phyloP scores from a whole-genome alignment of 1,140 invertebrate species.

The Prorops nasuta region DNA sequence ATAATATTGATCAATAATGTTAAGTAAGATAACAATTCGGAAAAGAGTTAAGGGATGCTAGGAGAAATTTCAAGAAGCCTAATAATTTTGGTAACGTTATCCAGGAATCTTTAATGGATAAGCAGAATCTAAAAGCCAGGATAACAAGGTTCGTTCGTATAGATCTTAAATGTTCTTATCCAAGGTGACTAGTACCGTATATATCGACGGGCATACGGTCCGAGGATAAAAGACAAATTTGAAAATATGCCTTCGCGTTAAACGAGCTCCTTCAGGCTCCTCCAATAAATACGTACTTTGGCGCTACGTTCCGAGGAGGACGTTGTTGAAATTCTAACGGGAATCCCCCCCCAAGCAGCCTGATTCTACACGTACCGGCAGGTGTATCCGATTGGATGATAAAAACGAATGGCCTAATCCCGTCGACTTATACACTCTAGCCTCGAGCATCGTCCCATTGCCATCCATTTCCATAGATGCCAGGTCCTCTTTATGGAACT shows the following conservation, averaged over 20 bases:
- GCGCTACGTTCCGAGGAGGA: neutral
- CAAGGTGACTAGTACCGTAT: neutral
- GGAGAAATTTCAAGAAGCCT: too few relatives aligned
- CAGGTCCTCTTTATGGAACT: conserved; percentile 3
- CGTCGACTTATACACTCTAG: too few relatives aligned
- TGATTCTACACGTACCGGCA: neutral
- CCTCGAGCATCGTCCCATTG: conserved; percentile 4
- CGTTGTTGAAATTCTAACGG: neutral
- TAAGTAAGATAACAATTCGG: too few relatives aligned
- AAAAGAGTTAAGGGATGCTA: too few relatives aligned
- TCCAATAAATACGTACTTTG: neutral
- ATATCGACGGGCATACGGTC: too few relatives aligned
- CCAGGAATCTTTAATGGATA: too few relatives aligned
- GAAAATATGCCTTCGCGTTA: neutral
- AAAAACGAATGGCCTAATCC: conserved; percentile 22
- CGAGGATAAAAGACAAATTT: neutral
- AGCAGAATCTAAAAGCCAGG: too few relatives aligned
- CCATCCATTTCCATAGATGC: conserved; percentile 3
- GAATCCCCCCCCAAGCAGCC: neutral
- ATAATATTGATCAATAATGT: too few relatives aligned
- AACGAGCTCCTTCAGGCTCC: neutral
- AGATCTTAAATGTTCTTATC: too few relatives aligned
- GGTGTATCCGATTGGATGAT: conserved; percentile 24
- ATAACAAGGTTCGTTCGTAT: too few relatives aligned
- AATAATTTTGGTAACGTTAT: too few relatives aligned